Evolutionary conservation across 1,140 invertebrate genomes (phyloP), one percentile per base, ranked within the genome.

Genomic region (Atopsyche davidsoni): DNA sequence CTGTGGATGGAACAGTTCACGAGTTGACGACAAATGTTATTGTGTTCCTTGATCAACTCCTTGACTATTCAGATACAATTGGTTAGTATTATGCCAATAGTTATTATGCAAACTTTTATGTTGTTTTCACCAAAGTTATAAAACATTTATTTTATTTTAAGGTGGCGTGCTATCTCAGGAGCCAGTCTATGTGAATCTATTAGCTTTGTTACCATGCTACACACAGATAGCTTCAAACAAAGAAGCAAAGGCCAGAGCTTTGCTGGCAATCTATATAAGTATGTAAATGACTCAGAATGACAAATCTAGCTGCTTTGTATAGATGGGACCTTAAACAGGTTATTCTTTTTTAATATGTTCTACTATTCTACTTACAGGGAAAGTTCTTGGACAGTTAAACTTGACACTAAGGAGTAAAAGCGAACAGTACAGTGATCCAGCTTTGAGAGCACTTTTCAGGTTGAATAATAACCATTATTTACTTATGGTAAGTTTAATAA

Each of bases 1-100:
- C 95, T 0, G 88, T 86, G 67, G 95, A 98, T 77, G 95, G 94
- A 48, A 98, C 94, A 1, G 94, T 98, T 17, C 93, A 96, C 65
- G 92, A 98, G 70, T 74, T 95, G 34, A 95, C 93, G 2, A 92
- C 87, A 41, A 95, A 96, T 68, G 90, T 95, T 42, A 79, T 94
- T 32, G 84, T 92, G 52, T 89, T 93, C 70, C 72, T 91, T 34
- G 88, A 92, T 66, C 87, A 92, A 61, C 72, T 94, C 39, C 78
- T 84, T 11, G 83, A 86, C 49, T 89, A 89, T 62, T 77, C 79
- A 16, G 83, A 87, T 59, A 88, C 83, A 4, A 82, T 89, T 38
- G 86, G 81, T 57, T 32, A 57, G 22, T 31, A 21, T 24, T 28
- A 31, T n/a, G n/a, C n/a, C n/a, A 13, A 41, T 32, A 13, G 4